Percentiles rank a stretch among this genome's conserved stretches.
These are phyloP conservation scores for Genyomyrus donnyi DNA, from an alignment of 2,113 vertebrate genomes.

Conservation along the genomic window DNA sequence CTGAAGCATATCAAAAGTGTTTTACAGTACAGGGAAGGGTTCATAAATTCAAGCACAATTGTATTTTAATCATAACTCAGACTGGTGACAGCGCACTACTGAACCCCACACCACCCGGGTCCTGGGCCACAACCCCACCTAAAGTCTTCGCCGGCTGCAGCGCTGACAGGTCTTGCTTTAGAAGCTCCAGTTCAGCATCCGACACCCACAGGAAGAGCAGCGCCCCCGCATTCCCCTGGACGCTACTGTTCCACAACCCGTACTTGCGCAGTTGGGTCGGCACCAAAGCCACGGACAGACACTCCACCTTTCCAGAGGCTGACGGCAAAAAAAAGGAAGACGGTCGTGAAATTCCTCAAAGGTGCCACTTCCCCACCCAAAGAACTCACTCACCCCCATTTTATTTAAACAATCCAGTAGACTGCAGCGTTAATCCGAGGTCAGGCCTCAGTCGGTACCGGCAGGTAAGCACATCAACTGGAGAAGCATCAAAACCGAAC, in stretches of 20 bases:
- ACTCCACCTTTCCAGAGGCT: constrained; percentile 13
- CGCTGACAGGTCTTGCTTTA: constrained; percentile 47
- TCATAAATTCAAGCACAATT: background rate
- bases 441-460: background rate
- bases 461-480: background rate
- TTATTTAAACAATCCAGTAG: background rate
- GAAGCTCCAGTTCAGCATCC: constrained; percentile 49
- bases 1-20: background rate
- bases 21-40: background rate
- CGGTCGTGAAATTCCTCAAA: background rate
- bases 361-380: background rate
- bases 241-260: constrained; percentile 52
- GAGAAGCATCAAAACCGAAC: background rate
- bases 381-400: background rate
- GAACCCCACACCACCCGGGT: background rate
- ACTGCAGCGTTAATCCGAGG: background rate
- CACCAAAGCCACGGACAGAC: constrained; percentile 38
- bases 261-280: constrained; percentile 53
- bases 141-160: constrained; percentile 25
- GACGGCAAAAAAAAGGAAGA: background rate
- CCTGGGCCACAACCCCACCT: constrained; percentile 9
- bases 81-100: background rate
- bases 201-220: constrained; percentile 60
- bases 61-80: background rate
- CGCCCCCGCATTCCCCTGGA: constrained; percentile 35